A percentile compares a stretch with the other conserved stretches of the same genome.
Evolutionary conservation across 2,113 vertebrate species (phyloP).

Genomic region (Ceratotherium simum): DNA sequence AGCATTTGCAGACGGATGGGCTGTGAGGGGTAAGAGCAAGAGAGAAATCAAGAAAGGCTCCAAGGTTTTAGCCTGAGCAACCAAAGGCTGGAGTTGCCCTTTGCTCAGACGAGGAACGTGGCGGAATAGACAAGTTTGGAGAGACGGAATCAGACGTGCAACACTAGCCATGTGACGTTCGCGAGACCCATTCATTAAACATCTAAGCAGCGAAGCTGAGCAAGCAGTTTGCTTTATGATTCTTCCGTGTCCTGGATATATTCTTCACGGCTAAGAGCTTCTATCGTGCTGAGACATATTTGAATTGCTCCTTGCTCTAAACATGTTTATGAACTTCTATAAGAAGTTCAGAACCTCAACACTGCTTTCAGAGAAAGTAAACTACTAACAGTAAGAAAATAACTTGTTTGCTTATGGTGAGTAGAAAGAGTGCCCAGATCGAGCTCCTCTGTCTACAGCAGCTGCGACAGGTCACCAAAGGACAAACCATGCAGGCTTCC

Average conservation of each 20-base stretch:
- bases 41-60: neutral
- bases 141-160: neutral
- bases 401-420: neutral
- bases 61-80: neutral
- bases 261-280: neutral
- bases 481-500: neutral
- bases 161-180: neutral
- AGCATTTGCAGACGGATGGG: neutral
- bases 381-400: neutral
- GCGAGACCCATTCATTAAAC: neutral
- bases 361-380: neutral
- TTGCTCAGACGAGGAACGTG: neutral
- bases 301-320: neutral
- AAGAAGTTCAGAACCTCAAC: slow-evolving; percentile 33
- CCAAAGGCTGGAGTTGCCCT: neutral
- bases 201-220: neutral
- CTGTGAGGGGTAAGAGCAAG: neutral
- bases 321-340: neutral
- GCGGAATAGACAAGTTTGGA: neutral
- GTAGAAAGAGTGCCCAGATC: neutral
- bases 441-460: neutral
- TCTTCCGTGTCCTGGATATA: neutral
- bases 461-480: neutral
- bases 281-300: neutral
- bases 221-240: neutral